Conservation (phyloP, 2,888 invertebrate species). For the Caenorhabditis sp. region DNA sequence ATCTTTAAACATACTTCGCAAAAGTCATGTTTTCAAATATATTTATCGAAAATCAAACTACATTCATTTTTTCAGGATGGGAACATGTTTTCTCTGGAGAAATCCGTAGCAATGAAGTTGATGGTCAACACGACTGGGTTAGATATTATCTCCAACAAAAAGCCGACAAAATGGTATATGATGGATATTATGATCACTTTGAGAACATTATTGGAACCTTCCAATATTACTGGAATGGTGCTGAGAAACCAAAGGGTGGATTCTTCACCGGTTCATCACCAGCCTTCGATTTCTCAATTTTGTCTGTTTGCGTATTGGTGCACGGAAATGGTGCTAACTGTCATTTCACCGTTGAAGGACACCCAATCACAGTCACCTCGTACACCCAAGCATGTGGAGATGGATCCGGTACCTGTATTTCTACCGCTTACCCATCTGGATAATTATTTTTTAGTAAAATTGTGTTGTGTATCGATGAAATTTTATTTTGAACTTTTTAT, state of each 20-base stretch:
- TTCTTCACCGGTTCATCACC: constrained; percentile 69
- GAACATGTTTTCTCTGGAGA: constrained; percentile 71
- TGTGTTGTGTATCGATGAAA: background rate
- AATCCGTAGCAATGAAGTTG: constrained; percentile 50
- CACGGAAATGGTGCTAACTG: constrained; percentile 62
- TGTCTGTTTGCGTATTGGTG: constrained; percentile 64
- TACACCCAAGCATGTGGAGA: constrained; percentile 61
- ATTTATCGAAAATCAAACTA: background rate
- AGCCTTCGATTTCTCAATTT: constrained; percentile 69
- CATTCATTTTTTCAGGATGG: constrained; percentile 52
- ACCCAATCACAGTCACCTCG: constrained; percentile 57
- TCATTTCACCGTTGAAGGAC: constrained; percentile 54
- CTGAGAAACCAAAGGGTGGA: constrained; percentile 64
- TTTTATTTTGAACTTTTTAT: background rate
- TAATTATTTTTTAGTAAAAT: background rate
- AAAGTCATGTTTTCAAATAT: background rate
- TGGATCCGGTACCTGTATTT: constrained; percentile 54
- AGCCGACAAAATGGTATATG: constrained; percentile 64
- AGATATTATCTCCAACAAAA: constrained; percentile 67
- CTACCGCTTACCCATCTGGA: constrained; percentile 59
- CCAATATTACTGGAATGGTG: constrained; percentile 66
- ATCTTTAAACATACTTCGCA: background rate
- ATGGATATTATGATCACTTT: constrained; percentile 65
- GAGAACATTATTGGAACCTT: constrained; percentile 67
- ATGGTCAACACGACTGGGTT: constrained; percentile 70